A percentile compares a stretch with the other conserved stretches of the same genome.
Evolutionary conservation across 2,797 vertebrate genomes (phyloP).

Genomic region (Manis crassicaudata): DNA sequence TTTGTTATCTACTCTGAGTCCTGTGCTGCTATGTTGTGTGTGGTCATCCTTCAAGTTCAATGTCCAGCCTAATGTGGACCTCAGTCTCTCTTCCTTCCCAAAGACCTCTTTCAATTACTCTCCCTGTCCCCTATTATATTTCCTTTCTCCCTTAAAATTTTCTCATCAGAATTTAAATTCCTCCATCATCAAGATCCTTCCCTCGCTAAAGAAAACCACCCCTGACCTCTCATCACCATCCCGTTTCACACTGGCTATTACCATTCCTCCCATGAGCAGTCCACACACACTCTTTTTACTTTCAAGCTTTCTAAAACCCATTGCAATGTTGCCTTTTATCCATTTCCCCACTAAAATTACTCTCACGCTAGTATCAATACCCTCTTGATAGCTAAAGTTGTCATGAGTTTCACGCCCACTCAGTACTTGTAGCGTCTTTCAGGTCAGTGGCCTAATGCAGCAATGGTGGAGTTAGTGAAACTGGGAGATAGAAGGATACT

Average conservation of each 20-base stretch:
- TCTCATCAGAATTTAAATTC: background rate
- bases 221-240: background rate
- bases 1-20: too few species aligned
- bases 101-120: background rate
- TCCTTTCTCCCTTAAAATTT: background rate
- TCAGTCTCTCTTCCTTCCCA: background rate
- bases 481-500: background rate
- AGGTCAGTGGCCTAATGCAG: background rate
- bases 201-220: background rate
- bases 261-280: background rate
- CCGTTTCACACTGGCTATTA: background rate
- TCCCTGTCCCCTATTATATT: background rate
- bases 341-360: background rate
- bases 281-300: background rate
- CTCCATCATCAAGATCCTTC: background rate
- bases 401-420: background rate
- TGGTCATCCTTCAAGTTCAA: background rate
- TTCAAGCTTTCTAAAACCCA: background rate
- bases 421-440: background rate
- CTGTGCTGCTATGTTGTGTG: rapidly evolving
- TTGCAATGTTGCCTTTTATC: background rate
- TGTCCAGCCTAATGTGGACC: background rate
- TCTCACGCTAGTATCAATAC: background rate
- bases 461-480: background rate
- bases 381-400: background rate